Percentiles rank a stretch among this genome's conserved stretches.
Conservation (phyloP, 2,797 vertebrate species). For the Coluber constrictor region DNA sequence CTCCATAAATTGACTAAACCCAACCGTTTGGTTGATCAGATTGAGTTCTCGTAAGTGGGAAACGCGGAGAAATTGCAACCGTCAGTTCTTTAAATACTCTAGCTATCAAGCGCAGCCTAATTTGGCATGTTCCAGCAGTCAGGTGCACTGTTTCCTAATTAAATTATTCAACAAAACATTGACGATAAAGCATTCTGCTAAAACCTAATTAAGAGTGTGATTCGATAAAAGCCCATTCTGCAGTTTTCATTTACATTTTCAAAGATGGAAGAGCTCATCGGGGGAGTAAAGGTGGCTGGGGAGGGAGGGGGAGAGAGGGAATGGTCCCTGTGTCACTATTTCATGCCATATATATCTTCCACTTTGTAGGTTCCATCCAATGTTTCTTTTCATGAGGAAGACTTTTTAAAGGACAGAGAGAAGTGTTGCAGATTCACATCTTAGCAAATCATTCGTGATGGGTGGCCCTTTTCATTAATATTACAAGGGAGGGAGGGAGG, state of each 20-base stretch:
- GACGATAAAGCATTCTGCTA: conserved; percentile 60
- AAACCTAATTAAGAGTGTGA: conserved; percentile 62
- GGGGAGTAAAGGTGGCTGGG: neutral
- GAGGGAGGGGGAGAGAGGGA: neutral
- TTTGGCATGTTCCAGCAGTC: conserved; percentile 59
- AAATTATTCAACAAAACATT: conserved; percentile 58
- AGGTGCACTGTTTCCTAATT: conserved; percentile 63
- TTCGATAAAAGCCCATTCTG: conserved; percentile 59
- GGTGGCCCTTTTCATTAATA: conserved; percentile 76
- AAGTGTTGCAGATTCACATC: conserved; percentile 74
- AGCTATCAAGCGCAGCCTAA: conserved; percentile 39
- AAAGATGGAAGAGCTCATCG: neutral
- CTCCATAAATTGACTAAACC: neutral
- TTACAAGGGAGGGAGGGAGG: conserved; percentile 11
- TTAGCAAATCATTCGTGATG: conserved; percentile 82
- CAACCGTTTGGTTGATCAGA: neutral
- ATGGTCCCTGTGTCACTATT: neutral
- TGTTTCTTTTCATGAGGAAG: conserved; percentile 39
- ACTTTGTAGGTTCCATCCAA: conserved; percentile 26
- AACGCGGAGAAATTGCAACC: neutral
- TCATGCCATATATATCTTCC: conserved; percentile 32
- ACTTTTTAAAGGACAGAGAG: conserved; percentile 74
- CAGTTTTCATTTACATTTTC: conserved; percentile 49
- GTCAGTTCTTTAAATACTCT: conserved; percentile 15
- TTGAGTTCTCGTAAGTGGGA: neutral